Conservation (phyloP, 2,797 vertebrate genomes). For the Oreochromis grahami region DNA sequence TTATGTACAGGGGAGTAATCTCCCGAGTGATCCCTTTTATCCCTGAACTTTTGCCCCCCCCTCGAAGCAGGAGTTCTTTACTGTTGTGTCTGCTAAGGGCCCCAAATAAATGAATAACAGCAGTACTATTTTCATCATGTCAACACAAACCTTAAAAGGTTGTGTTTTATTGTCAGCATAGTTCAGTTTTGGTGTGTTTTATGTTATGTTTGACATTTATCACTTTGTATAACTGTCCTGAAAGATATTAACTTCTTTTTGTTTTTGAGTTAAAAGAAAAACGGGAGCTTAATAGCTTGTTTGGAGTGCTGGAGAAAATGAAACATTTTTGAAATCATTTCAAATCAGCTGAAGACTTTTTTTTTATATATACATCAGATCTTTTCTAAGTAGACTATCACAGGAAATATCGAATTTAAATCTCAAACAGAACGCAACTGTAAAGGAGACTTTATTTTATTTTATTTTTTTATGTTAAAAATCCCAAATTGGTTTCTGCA, state of each 20-base stretch:
- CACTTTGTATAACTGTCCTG: not conserved
- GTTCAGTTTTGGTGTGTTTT: not conserved
- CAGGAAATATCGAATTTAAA: not conserved
- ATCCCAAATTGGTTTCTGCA: not conserved
- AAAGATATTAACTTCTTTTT: not conserved
- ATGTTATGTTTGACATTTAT: not conserved
- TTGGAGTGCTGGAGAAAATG: not conserved
- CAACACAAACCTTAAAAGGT: not conserved
- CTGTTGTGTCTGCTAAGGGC: conserved; percentile 17
- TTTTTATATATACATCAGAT: not conserved
- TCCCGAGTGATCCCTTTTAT: conserved; percentile 65
- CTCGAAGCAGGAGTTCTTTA: conserved; percentile 22
- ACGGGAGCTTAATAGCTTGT: not conserved
- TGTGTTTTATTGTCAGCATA: not conserved
- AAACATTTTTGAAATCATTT: not conserved
- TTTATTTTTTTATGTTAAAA: not conserved
- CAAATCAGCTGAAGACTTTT: not conserved
- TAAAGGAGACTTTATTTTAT: not conserved
- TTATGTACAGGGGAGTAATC: conserved; percentile 65
- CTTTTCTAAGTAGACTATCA: not conserved
- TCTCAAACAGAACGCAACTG: not conserved
- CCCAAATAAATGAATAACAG: conserved; percentile 20
- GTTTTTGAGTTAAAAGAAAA: not conserved
- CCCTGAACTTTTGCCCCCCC: conserved; percentile 62
- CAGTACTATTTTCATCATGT: not conserved